Evolutionary conservation across 2,888 invertebrate species (phyloP), one percentile per base, ranked within the genome.

Genomic region (Sussaba pulchella): DNA sequence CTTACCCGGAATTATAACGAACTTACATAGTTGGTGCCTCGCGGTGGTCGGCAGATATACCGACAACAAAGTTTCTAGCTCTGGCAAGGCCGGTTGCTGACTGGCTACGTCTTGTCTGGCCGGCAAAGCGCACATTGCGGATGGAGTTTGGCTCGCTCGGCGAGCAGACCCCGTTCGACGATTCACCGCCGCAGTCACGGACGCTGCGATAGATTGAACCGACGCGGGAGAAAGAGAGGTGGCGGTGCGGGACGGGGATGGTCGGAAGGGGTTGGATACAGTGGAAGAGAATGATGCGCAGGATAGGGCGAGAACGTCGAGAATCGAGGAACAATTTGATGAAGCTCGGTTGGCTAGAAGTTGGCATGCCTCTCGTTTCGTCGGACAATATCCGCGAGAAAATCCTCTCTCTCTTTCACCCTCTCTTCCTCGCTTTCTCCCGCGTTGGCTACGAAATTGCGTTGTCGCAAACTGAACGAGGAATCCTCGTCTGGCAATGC

Each of bases 281-380:
- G 61, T 66, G 79, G 61, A 74, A 78, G 67, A 41, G 67, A 67
- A 57, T 64, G 64, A 41, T 39, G 66, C 69, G 14, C 21, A 41
- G 21, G 39, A 10, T 54, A 59, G 57, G 26, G 41, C 36, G 64
- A 47, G 72, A 59, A 71, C 52, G 31, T 64, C 61, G 74, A 61
- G 71, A 77, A 77, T 81, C 81, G 63, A 41, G 69, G 67, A 77
- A 81, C 77, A 77, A 77, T 73, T 73, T 69, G 72, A 71, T 59
- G 61, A 70, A 75, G 75, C 47, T 64, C 39, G 63, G 17, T n/a
- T n/a, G n/a, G 43, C 64, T 57, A 70, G 70, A 80, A 75, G 66
- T 80, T 80, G 71, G 66, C 66, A 57, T 57, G 43, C 50, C 43
- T 70, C 74, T 26, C 31, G 47, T 21, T n/a, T 50, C 63, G 74